These are phyloP conservation scores for Camptogramma bilineatum DNA, from an alignment of 2,888 invertebrate genomes.

Conservation along the genomic window DNA sequence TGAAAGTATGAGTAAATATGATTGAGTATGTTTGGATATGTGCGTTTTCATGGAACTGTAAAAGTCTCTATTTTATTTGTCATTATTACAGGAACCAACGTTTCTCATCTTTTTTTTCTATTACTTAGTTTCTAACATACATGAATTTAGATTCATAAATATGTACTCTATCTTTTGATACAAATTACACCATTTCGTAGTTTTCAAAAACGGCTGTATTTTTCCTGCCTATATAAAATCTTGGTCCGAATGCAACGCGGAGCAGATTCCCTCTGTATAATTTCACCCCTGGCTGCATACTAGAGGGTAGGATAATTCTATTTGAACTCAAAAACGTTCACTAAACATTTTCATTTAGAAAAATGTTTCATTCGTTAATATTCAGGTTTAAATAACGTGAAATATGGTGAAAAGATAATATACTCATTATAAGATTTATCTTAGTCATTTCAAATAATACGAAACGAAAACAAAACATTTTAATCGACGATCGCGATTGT, in stretches of 20 bases:
- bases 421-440: too few relatives aligned
- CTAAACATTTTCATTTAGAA: constrained; percentile 46
- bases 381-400: constrained; percentile 34
- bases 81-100: too few relatives aligned
- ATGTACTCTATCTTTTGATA: neutral
- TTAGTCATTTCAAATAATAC: too few relatives aligned
- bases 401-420: constrained; percentile 12
- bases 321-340: constrained; percentile 50
- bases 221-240: constrained; percentile 18
- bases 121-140: too few relatives aligned
- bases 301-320: constrained; percentile 62
- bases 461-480: too few relatives aligned
- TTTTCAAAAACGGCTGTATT: constrained; percentile 15
- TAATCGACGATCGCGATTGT: too few relatives aligned
- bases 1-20: too few relatives aligned
- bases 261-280: constrained; percentile 61
- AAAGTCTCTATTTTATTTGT: too few relatives aligned
- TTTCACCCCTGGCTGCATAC: constrained; percentile 62
- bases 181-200: neutral
- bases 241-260: constrained; percentile 41
- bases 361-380: constrained; percentile 39
- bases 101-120: too few relatives aligned
- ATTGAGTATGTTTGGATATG: too few relatives aligned
- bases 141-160: too few relatives aligned
- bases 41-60: too few relatives aligned